These are phyloP conservation scores for Gobionotothen gibberifrons DNA, from an alignment of 2,797 vertebrate genomes.

Conservation along the genomic window DNA sequence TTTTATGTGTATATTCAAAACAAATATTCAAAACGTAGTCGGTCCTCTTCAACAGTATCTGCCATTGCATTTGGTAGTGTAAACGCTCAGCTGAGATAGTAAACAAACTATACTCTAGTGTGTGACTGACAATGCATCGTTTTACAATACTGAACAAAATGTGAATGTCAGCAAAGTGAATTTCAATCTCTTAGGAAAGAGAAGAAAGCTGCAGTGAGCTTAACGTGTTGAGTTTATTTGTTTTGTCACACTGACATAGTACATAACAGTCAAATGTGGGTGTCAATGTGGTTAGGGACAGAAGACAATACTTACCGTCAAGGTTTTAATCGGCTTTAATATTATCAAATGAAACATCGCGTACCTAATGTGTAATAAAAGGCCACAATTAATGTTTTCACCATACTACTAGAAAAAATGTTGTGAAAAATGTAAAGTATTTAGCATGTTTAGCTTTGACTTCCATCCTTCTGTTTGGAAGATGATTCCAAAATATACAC, in stretches of 20 bases:
- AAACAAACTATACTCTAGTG: not conserved
- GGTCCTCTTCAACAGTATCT: no score
- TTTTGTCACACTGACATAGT: not conserved
- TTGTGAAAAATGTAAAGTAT: no score
- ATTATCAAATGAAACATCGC: not conserved
- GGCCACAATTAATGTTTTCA: not conserved
- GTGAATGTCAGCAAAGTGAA: not conserved
- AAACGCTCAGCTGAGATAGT: not conserved
- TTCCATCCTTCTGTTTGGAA: no score
- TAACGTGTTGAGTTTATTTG: constrained; percentile 5
- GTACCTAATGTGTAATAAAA: not conserved
- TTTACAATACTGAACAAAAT: not conserved
- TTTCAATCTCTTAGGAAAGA: not conserved
- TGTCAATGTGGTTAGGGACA: not conserved
- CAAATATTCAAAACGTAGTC: no score
- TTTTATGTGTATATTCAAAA: no score
- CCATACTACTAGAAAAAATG: not conserved
- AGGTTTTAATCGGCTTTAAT: not conserved
- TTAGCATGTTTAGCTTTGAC: no score
- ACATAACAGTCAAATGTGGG: not conserved
- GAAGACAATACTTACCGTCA: not conserved
- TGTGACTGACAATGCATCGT: not conserved
- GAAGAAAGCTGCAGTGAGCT: not conserved
- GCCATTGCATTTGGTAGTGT: not conserved
- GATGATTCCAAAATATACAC: not conserved